Percentiles rank a stretch among this genome's conserved stretches.
phyloP scores from a whole-genome alignment of 2,888 invertebrate genomes.

The Polymixis flavicincta region DNA sequence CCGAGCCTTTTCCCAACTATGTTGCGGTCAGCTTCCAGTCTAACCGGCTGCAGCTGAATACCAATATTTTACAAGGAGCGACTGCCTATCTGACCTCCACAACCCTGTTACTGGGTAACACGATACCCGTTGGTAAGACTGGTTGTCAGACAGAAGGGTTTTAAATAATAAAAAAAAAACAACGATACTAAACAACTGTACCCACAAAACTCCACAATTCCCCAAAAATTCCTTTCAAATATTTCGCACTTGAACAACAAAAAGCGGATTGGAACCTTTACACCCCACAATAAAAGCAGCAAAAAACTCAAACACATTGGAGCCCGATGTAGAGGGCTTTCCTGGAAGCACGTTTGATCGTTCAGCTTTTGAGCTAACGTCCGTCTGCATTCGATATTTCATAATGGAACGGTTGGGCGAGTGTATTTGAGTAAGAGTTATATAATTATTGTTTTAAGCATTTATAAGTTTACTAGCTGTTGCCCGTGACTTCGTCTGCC shows the following conservation, averaged over 20 bases:
- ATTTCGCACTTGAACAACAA: slow-evolving; percentile 16
- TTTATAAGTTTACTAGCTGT: not conserved
- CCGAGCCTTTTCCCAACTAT: no score
- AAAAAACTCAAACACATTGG: slow-evolving; percentile 34
- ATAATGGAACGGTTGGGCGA: not conserved
- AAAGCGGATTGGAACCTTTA: slow-evolving; percentile 18
- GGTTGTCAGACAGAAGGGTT: no score
- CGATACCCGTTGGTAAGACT: no score
- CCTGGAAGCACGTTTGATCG: slow-evolving; percentile 26
- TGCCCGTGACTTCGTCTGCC: no score
- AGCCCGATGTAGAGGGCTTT: slow-evolving; percentile 19
- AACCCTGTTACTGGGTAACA: no score
- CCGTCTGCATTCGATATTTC: not conserved
- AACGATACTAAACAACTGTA: not conserved
- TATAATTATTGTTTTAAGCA: not conserved
- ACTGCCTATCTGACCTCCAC: no score
- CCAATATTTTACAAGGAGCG: no score
- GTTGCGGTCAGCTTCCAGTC: no score
- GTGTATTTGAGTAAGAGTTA: not conserved
- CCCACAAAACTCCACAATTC: not conserved
- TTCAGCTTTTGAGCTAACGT: slow-evolving; percentile 11
- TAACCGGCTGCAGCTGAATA: no score
- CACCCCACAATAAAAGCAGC: slow-evolving; percentile 28
- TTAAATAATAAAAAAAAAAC: not conserved
- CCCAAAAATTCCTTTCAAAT: slow-evolving; percentile 16